Conservation (phyloP, 2,797 vertebrate species). For the Lophura swinhoii region DNA sequence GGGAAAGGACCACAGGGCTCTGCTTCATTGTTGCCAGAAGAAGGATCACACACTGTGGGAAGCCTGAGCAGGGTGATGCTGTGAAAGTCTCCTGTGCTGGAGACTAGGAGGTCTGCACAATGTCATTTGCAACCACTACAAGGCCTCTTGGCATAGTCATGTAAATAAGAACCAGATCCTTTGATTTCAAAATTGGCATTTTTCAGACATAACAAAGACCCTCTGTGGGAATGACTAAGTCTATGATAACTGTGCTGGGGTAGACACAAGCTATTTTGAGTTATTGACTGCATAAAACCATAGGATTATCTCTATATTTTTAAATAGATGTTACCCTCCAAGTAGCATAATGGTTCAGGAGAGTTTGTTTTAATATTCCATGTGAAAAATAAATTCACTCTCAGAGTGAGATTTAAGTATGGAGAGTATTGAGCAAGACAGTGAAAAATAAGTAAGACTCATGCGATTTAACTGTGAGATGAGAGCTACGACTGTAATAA, state of each 20-base stretch:
- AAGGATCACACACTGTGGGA: neutral
- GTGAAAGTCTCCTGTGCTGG: neutral
- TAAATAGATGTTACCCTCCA: neutral
- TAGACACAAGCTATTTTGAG: neutral
- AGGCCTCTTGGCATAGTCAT: neutral
- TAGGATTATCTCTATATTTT: neutral
- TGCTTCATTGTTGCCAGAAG: neutral
- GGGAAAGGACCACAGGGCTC: neutral
- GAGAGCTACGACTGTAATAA: neutral
- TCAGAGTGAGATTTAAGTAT: neutral
- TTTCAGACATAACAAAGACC: neutral
- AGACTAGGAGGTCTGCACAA: neutral
- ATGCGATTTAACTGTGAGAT: neutral
- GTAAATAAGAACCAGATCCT: constrained; percentile 14
- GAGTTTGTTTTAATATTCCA: neutral
- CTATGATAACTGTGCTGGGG: neutral
- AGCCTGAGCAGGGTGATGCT: neutral
- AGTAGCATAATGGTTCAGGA: neutral
- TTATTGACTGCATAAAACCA: neutral
- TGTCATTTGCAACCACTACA: neutral
- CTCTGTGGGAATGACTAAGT: neutral
- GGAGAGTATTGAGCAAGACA: neutral
- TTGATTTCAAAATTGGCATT: neutral
- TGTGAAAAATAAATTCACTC: neutral
- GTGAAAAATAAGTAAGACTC: neutral